Base-by-base conservation (phyloP, 2,888 invertebrate genomes). In the Plebejus melissa region DNA sequence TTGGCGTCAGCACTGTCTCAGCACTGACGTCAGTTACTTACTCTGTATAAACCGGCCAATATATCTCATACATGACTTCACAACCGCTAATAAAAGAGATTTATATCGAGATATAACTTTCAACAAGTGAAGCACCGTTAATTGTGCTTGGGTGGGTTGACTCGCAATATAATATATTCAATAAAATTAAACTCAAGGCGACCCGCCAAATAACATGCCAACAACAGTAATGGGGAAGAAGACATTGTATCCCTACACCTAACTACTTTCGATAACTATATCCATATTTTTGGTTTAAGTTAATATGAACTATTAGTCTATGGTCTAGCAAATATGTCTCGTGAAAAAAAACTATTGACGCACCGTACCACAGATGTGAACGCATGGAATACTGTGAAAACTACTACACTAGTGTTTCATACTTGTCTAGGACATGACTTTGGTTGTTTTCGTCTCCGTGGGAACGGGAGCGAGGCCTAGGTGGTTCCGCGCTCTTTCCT, bases 351-450 rank as follows among this genome's bases (percentile, higher is more conserved):
- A 76, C 74, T 85, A 84, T 81, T 80, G 60, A 69, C 76, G 83
- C 84, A 84, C 83, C 83, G 79, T 77, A 70, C 41, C 71, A 70
- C 70, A 70, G 16, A 54, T 70, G 77, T 79, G 81, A 82, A 79
- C 77, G 83, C 82, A 82, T 81, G 83, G 81, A 83, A 82, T 79
- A 79, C 79, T 79, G 80, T 78, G 77, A 78, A 78, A 77, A 77
- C 74, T 74, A 75, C 85, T 90, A 93, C 70, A 94, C 94, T 76
- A 94, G 88, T 32, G 94, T 94, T 81, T 94, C 94, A 79, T 94
- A 94, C 82, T 94, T 94, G 80, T 94, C 94, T 50, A 94, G 88
- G 71, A 94, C 93, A 78, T 93, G 91, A 28, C 83, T 84, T 78
- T 88, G 88, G 69, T 85, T 83, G 79, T 85, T 85, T n/a, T 90